Percentiles rank a stretch among this genome's conserved stretches.
phyloP scores from a whole-genome alignment of 2,888 invertebrate genomes.

The Erebia aethiops region DNA sequence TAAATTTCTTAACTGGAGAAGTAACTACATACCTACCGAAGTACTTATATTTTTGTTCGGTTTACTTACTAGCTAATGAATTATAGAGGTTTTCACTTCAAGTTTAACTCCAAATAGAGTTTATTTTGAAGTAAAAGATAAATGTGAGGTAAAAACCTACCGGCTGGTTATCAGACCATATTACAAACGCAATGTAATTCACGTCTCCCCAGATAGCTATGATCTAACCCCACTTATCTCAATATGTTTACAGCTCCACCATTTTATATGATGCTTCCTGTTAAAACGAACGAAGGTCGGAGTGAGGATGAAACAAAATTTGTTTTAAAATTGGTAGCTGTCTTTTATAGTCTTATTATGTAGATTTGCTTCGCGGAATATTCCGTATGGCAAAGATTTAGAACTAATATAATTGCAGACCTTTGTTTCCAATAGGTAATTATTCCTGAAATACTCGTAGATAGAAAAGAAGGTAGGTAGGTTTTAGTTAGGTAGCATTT shows the following conservation, averaged over 20 bases:
- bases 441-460: too few relatives aligned
- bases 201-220: slow-evolving; percentile 28
- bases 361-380: background rate
- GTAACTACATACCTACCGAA: too few relatives aligned
- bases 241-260: slow-evolving; percentile 26
- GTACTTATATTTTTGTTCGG: too few relatives aligned
- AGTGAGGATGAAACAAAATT: slow-evolving; percentile 14
- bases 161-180: slow-evolving; percentile 12
- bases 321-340: background rate
- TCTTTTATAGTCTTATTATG: background rate
- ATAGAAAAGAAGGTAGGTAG: too few relatives aligned
- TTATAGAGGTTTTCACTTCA: too few relatives aligned
- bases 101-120: too few relatives aligned
- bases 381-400: background rate
- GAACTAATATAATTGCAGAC: too few relatives aligned
- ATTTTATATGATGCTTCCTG: slow-evolving; percentile 27
- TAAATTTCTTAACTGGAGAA: too few relatives aligned
- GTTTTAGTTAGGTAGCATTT: too few relatives aligned
- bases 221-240: slow-evolving; percentile 33
- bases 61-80: too few relatives aligned
- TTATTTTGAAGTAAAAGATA: too few relatives aligned
- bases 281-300: slow-evolving; percentile 24
- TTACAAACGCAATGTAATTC: slow-evolving; percentile 18
- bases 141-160: background rate
- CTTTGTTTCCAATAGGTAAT: background rate